These are phyloP conservation scores for Drosophila picticornis DNA, from an alignment of 2,888 invertebrate genomes.

Conservation along the genomic window DNA sequence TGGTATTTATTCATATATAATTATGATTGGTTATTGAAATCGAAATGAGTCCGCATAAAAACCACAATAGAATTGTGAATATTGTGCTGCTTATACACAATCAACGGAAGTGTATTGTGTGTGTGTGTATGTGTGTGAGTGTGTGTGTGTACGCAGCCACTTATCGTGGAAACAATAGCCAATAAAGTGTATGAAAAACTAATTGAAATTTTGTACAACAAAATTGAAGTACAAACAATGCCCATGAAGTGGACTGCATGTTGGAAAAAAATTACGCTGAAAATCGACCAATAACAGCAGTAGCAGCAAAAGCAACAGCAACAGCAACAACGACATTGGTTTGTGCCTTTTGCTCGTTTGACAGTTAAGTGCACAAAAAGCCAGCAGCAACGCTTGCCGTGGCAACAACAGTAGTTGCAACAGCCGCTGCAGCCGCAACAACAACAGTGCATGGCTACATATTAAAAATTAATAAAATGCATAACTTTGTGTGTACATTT, in stretches of 20 bases:
- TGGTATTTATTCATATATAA: slow-evolving; percentile 27
- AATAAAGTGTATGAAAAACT: slow-evolving; percentile 76
- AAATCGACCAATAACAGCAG: slow-evolving; percentile 41
- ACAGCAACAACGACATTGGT: slow-evolving; percentile 11
- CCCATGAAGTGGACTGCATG: slow-evolving; percentile 53
- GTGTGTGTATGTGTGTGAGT: slow-evolving; percentile 15
- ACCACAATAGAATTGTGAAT: slow-evolving; percentile 51
- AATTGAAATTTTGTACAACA: slow-evolving; percentile 76
- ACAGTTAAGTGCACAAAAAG: slow-evolving; percentile 50
- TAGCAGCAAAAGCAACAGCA: slow-evolving; percentile 20
- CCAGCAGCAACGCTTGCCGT: slow-evolving; percentile 23
- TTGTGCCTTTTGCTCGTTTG: slow-evolving; percentile 10
- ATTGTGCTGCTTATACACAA: slow-evolving; percentile 42
- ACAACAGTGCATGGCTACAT: slow-evolving; percentile 14
- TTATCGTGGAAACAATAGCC: slow-evolving; percentile 77
- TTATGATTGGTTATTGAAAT: slow-evolving; percentile 56
- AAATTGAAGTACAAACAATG: slow-evolving; percentile 70
- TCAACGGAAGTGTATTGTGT: slow-evolving; percentile 35
- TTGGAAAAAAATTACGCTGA: slow-evolving; percentile 58
- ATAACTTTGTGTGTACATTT: slow-evolving; percentile 56
- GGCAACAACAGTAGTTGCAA: slow-evolving; percentile 9
- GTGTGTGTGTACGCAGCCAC: slow-evolving; percentile 48
- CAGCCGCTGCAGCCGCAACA: slow-evolving; percentile 9
- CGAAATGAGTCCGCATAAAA: slow-evolving; percentile 42
- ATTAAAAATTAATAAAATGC: slow-evolving; percentile 63